A percentile compares a stretch with the other conserved stretches of the same genome.
phyloP scores from a whole-genome alignment of 92 coral and sea anemone genomes.

The Palythoa grandis region DNA sequence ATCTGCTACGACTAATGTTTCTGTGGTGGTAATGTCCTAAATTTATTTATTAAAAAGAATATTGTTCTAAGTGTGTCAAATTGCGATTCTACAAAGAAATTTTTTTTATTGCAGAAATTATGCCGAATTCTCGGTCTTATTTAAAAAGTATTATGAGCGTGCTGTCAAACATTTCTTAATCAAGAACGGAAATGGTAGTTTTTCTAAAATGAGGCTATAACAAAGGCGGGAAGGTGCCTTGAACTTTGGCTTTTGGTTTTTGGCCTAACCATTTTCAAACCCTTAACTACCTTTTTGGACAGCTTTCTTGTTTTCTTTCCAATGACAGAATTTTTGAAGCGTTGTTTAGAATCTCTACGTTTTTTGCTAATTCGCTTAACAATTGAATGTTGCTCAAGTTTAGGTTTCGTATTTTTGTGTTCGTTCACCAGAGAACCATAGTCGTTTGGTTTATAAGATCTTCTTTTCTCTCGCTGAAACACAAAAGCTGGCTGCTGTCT shows the following conservation, averaged over 20 bases:
- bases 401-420: background rate
- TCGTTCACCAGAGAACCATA: conserved; percentile 28
- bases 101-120: too few relatives aligned
- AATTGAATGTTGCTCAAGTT: background rate
- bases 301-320: conserved; percentile 31
- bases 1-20: too few relatives aligned
- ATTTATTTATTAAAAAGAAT: too few relatives aligned
- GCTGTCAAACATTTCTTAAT: too few relatives aligned
- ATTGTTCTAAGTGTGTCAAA: too few relatives aligned
- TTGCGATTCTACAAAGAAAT: too few relatives aligned
- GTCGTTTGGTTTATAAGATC: conserved; percentile 16
- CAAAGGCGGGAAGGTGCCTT: conserved; percentile 5
- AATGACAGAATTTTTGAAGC: conserved; percentile 22
- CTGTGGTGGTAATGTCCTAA: too few relatives aligned
- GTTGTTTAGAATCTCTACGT: conserved; percentile 16
- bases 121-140: too few relatives aligned
- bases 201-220: conserved; percentile 11
- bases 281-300: conserved; percentile 20
- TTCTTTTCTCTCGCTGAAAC: conserved; percentile 1
- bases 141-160: too few relatives aligned
- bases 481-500: background rate
- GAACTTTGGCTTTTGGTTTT: conserved; percentile 1
- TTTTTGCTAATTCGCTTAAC: conserved; percentile 15
- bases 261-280: conserved; percentile 15
- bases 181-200: too few relatives aligned